Base-by-base conservation (phyloP, 2,888 invertebrate genomes). In the Patella ulyssiponensis region DNA sequence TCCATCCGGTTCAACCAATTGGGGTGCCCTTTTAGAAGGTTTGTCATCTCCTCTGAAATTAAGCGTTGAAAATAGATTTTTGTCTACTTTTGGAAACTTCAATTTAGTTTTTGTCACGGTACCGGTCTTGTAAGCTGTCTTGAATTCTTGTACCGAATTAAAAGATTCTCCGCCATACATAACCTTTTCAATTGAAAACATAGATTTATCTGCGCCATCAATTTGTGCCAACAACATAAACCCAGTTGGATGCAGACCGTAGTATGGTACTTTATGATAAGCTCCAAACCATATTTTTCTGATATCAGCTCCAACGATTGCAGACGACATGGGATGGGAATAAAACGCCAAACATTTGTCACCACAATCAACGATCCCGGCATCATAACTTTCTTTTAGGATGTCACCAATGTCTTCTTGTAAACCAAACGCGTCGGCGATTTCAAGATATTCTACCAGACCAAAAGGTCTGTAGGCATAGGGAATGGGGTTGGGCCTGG, bases 1-100 rank as follows among this genome's bases (percentile, higher is more conserved):
- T 11, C 89, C 90, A 56, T 86, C 86, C 1, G 89, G 89, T 77
- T 88, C 88, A 52, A 85, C 83, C 74, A 83, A 78, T 33, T 76
- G 51, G 15, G 88, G 88, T 12, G 86, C 84, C 12, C 83, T 77
- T 70, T 85, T 78, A 12, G 78, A 77, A 33, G 80, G 75, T 5
- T 79, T 80, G 2, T 27, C 27, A 4, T 78, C 74, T 11, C 84
- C 82, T 1, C 82, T 78, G 73, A 73, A 71, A 58, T 83, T 75
- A 74, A 83, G 52, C n/a, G 75, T 77, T 1, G 82, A 80, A 44
- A 78, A 80, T 54, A 77, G 17, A 2, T 76, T 64, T 44, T 33
- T 51, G 17, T 54, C 33, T n/a, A 71, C 12, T 44, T 71, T 20
- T 1, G 76, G 76, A 33, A 71, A 76, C 5, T 27, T 17, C 44